Conservation (phyloP, 2,888 invertebrate genomes). For the Holacanthella duospinosa region DNA sequence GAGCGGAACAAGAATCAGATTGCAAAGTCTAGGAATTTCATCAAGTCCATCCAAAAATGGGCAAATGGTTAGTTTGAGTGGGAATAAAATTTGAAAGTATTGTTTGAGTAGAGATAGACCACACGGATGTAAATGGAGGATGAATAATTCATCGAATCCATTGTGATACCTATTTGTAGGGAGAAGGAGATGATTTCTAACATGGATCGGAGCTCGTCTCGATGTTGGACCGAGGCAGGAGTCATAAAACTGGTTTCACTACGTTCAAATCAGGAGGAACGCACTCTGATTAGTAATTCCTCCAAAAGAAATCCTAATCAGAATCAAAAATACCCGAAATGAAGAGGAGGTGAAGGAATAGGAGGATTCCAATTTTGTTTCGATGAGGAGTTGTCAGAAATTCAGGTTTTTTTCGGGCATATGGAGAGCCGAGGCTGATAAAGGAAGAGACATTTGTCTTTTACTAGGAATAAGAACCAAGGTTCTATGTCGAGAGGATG, state of each 20-base stretch:
- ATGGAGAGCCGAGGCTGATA: conserved; percentile 19
- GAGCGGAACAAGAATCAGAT: too few relatives aligned
- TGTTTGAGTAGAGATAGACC: conserved; percentile 20
- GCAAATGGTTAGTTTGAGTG: not conserved
- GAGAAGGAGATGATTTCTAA: not conserved
- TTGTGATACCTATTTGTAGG: not conserved
- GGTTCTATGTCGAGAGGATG: conserved; percentile 24
- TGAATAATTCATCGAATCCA: conserved; percentile 35
- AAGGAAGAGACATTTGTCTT: conserved; percentile 23
- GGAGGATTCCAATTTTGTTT: conserved; percentile 8
- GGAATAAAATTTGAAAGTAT: not conserved
- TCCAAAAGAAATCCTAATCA: not conserved
- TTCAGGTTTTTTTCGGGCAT: conserved; percentile 5
- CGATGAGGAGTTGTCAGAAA: conserved; percentile 7
- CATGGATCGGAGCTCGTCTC: not conserved
- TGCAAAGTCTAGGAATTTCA: too few relatives aligned
- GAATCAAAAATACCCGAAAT: conserved; percentile 1
- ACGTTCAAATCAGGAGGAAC: not conserved
- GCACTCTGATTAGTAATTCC: conserved; percentile 5
- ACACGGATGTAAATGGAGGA: conserved; percentile 38
- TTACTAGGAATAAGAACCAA: conserved; percentile 18
- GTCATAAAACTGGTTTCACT: conserved; percentile 5
- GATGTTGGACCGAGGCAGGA: not conserved
- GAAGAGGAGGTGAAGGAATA: not conserved
- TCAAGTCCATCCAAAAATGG: not conserved